Base-by-base conservation (phyloP, 1,140 invertebrate genomes). In the Nebria ingens region DNA sequence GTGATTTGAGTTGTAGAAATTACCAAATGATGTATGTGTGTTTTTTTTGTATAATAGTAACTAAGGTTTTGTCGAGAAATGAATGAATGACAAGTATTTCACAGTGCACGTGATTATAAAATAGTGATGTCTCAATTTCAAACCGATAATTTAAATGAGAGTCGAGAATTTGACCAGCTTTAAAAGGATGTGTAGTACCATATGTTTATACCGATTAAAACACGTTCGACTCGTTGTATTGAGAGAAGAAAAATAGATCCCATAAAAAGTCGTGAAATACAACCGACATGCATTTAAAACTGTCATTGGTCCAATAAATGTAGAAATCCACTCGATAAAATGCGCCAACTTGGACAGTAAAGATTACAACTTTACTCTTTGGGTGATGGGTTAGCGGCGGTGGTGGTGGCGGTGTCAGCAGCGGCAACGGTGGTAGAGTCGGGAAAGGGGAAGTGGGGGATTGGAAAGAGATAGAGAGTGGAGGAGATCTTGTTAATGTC, bases 241-340 rank as follows among this genome's bases (percentile, higher is more conserved):
- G 25, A 6, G 6, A n/a, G 6, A 34, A 34, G 25, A 34, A 45
- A 45, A 45, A 45, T 45, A 45, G 40, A 45, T 45, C 40, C 15
- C 40, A 45, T 45, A 45, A 45, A 45, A 45, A 12, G 3, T 9
- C 4, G 40, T 45, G 17, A 45, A 45, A 45, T 45, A 45, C 40
- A 45, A 45, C 40, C 40, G 40, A n/a, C 17, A 17, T 17, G 40
- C 40, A 12, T 45, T 45, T 45, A 45, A 45, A 45, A 45, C 40
- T 45, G 40, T 45, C 40, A 45, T 45, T 45, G 40, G 40, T 17
- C 40, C 40, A 45, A 45, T 45, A 45, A 45, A 45, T 45, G 40
- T 45, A 12, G 17, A 45, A 45, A 45, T 45, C 40, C 40, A 45
- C 40, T 45, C 40, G 40, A 45, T 45, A 45, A 45, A 45, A 45